phyloP scores from a whole-genome alignment of 2,888 invertebrate species.

The Cyrtodaria siliqua region DNA sequence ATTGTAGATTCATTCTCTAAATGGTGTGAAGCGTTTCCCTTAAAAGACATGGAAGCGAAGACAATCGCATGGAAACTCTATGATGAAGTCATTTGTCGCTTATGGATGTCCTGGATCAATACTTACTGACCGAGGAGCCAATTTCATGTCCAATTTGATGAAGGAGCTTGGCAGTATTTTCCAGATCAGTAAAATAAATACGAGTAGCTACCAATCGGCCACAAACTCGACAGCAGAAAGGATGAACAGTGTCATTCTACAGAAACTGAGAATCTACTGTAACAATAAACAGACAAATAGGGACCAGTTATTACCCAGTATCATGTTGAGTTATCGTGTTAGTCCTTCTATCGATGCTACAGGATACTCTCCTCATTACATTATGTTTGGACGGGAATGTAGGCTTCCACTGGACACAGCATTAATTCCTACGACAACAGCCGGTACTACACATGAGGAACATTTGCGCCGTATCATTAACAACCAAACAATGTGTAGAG shows the following conservation, averaged over 20 bases:
- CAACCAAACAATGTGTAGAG: conserved; percentile 34
- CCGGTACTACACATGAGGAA: conserved; percentile 29
- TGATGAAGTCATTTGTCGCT: conserved; percentile 30
- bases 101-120: conserved; percentile 31
- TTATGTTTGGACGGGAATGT: conserved; percentile 51
- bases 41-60: conserved; percentile 26
- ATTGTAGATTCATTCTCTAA: conserved; percentile 24
- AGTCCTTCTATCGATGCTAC: background rate
- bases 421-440: conserved; percentile 55
- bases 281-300: conserved; percentile 2
- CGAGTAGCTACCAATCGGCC: conserved; percentile 7
- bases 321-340: conserved; percentile 5
- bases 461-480: conserved; percentile 32
- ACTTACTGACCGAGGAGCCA: background rate
- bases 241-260: conserved; percentile 8
- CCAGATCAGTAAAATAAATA: conserved; percentile 8
- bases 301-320: background rate
- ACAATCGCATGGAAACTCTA: conserved; percentile 18
- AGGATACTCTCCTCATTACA: conserved; percentile 40
- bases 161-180: background rate
- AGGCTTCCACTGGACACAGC: conserved; percentile 49
- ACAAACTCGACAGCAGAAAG: conserved; percentile 1
- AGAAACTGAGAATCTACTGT: no score
- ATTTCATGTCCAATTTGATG: conserved; percentile 1
- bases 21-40: conserved; percentile 42